A percentile compares a stretch with the other conserved stretches of the same genome.
Conservation (phyloP, 2,797 vertebrate species). For the Enteromius anoplus region DNA sequence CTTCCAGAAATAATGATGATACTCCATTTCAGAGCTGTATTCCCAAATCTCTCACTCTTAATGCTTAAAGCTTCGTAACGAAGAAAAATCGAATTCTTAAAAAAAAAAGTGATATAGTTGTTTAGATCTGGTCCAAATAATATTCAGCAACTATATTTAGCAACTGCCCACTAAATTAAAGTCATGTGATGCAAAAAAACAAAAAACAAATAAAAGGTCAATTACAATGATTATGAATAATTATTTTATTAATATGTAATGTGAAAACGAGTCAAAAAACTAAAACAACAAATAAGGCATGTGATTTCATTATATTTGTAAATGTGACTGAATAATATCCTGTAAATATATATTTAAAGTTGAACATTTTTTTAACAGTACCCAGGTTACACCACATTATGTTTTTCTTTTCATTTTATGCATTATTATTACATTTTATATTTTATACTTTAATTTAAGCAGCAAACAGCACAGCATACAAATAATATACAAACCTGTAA, state of each 20-base stretch:
- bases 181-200: not conserved
- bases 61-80: not conserved
- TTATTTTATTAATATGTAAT: not conserved
- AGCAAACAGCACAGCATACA: not conserved
- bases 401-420: not conserved
- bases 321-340: too few relatives aligned
- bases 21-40: not conserved
- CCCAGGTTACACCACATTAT: not conserved
- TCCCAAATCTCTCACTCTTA: not conserved
- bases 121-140: not conserved
- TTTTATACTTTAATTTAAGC: too few relatives aligned
- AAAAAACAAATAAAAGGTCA: too few relatives aligned
- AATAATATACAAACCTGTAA: not conserved
- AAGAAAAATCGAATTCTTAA: not conserved
- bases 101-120: not conserved
- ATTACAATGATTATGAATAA: too few relatives aligned
- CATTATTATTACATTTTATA: not conserved
- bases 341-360: not conserved
- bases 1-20: constrained; percentile 11
- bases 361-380: not conserved
- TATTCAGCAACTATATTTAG: not conserved
- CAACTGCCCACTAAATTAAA: not conserved
- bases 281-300: not conserved
- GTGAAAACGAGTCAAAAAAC: not conserved
- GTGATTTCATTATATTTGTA: not conserved